phyloP scores from a whole-genome alignment of 2,888 invertebrate species.

The Lithophane semibrunnea region DNA sequence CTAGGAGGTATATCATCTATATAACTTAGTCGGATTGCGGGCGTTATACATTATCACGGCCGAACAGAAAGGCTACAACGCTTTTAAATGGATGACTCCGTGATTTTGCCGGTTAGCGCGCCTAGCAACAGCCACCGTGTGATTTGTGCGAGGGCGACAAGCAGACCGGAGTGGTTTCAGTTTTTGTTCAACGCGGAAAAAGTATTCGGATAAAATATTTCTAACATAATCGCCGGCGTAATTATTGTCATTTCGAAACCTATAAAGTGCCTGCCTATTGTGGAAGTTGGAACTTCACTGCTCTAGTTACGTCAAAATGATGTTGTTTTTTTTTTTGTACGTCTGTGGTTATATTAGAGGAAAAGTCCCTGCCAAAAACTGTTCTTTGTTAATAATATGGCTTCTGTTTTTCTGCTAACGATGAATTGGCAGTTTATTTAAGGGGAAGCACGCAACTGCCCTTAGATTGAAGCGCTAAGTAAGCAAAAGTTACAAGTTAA shows the following conservation, averaged over 20 bases:
- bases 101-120: slow-evolving; percentile 66
- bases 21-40: slow-evolving; percentile 65
- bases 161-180: slow-evolving; percentile 70
- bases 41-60: slow-evolving; percentile 57
- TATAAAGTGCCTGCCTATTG: slow-evolving; percentile 25
- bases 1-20: slow-evolving; percentile 46
- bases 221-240: slow-evolving; percentile 27
- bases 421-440: slow-evolving; percentile 17
- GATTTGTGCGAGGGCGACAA: slow-evolving; percentile 70
- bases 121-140: slow-evolving; percentile 73
- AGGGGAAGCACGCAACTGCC: slow-evolving; percentile 33
- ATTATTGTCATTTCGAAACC: slow-evolving; percentile 40
- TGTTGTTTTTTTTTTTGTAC: slow-evolving; percentile 20
- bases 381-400: background rate
- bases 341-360: background rate
- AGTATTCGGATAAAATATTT: slow-evolving; percentile 35
- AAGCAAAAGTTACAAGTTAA: slow-evolving; percentile 27
- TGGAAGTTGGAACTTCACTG: slow-evolving; percentile 2
- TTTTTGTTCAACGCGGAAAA: slow-evolving; percentile 53
- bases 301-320: slow-evolving; percentile 9
- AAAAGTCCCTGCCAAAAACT: background rate
- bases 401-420: slow-evolving; percentile 4
- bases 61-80: slow-evolving; percentile 55
- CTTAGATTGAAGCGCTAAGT: slow-evolving; percentile 35
- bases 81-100: slow-evolving; percentile 51